Conservation (phyloP, 2,888 invertebrate species). For the Acanthosepion pharaonis region DNA sequence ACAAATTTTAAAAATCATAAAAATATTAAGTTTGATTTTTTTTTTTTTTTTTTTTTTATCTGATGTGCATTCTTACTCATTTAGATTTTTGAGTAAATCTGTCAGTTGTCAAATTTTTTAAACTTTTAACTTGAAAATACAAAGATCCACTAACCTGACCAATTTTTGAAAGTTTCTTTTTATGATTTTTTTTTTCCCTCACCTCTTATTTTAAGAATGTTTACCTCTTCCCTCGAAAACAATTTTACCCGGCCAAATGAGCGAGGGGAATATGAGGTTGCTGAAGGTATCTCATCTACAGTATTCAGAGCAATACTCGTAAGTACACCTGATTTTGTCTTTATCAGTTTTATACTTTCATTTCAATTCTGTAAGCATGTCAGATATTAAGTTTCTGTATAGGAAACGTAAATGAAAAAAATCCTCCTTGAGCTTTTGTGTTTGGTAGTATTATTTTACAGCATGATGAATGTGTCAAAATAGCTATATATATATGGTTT, state of each 20-base stretch:
- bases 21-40: background rate
- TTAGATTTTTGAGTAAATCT: background rate
- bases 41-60: no score
- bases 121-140: background rate
- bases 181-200: background rate
- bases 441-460: no score
- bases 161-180: background rate
- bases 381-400: no score
- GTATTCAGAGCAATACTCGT: slow-evolving; percentile 93
- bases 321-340: slow-evolving; percentile 52
- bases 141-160: no score
- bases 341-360: background rate
- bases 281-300: slow-evolving; percentile 95
- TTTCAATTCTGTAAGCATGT: background rate
- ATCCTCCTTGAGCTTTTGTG: no score
- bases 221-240: slow-evolving; percentile 88
- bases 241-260: slow-evolving; percentile 93
- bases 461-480: no score
- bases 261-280: slow-evolving; percentile 96
- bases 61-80: no score
- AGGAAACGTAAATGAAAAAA: no score
- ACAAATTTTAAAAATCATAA: background rate
- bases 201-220: slow-evolving; percentile 82
- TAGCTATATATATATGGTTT: no score
- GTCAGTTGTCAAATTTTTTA: background rate